phyloP scores from a whole-genome alignment of 2,888 invertebrate species.

The Cryptocephalus primarius region DNA sequence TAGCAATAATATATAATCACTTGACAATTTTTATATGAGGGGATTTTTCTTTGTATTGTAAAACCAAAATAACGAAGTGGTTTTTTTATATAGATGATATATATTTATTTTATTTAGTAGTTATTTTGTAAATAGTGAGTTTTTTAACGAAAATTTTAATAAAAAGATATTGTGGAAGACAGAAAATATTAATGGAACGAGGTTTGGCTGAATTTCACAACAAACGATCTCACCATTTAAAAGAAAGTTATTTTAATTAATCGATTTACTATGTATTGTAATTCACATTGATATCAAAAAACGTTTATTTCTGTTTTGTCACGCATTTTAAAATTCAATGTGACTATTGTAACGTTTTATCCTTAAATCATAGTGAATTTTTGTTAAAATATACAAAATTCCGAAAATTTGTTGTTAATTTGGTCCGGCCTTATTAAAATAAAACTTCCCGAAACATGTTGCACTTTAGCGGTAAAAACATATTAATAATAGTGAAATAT shows the following conservation, averaged over 20 bases:
- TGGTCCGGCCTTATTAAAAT: background rate
- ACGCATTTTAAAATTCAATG: no score
- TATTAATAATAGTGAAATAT: constrained; percentile 26
- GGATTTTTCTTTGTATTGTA: constrained; percentile 14
- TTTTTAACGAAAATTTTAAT: constrained; percentile 19
- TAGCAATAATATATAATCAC: constrained; percentile 31
- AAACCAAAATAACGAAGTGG: constrained; percentile 9
- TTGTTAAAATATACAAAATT: background rate
- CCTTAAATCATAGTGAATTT: background rate
- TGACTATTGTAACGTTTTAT: no score
- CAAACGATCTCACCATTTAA: background rate
- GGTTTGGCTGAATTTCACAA: constrained; percentile 1
- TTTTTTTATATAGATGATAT: background rate
- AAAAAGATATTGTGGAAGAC: constrained; percentile 10
- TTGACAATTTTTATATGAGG: constrained; percentile 19
- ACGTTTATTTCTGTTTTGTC: background rate
- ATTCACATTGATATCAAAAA: background rate
- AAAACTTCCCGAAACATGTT: constrained; percentile 31
- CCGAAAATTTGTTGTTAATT: background rate
- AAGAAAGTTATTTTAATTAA: background rate
- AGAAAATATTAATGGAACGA: constrained; percentile 5
- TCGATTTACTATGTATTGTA: background rate
- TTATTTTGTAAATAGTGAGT: constrained; percentile 14
- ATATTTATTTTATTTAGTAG: constrained; percentile 4
- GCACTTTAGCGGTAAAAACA: constrained; percentile 24